Evolutionary conservation across 2,113 vertebrate genomes (phyloP).

Genomic region (Fregata magnificens): DNA sequence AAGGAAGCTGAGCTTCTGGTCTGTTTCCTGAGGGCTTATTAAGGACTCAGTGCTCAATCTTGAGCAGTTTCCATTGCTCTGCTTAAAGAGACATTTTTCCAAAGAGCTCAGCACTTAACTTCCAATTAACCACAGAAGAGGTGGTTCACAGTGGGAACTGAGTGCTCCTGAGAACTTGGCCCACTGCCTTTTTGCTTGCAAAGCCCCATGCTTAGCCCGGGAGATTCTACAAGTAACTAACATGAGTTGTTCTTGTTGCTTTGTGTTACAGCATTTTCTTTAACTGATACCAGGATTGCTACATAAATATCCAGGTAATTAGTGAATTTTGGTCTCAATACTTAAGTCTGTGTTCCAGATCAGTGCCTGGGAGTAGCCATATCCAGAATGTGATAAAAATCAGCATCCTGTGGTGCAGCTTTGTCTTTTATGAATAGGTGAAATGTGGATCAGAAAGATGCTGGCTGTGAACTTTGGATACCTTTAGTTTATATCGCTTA

Average conservation of each 20-base stretch:
- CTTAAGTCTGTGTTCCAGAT: neutral
- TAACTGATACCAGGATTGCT: neutral
- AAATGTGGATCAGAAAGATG: neutral
- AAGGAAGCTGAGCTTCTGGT: neutral
- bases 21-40: neutral
- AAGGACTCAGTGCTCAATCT: neutral
- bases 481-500: neutral
- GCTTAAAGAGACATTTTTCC: neutral
- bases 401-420: neutral
- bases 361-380: neutral
- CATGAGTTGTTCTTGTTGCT: neutral
- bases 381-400: neutral
- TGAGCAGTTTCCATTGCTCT: neutral
- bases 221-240: neutral
- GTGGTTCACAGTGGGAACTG: neutral
- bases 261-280: neutral
- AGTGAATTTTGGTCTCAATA: neutral
- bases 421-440: neutral
- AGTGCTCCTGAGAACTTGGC: neutral
- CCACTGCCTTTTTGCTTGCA: neutral
- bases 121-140: neutral
- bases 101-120: neutral
- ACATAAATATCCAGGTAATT: neutral
- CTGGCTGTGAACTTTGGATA: neutral
- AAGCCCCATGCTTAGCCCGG: fast-evolving